phyloP scores from a whole-genome alignment of 2,888 invertebrate genomes.

The Cerastis leucographa region DNA sequence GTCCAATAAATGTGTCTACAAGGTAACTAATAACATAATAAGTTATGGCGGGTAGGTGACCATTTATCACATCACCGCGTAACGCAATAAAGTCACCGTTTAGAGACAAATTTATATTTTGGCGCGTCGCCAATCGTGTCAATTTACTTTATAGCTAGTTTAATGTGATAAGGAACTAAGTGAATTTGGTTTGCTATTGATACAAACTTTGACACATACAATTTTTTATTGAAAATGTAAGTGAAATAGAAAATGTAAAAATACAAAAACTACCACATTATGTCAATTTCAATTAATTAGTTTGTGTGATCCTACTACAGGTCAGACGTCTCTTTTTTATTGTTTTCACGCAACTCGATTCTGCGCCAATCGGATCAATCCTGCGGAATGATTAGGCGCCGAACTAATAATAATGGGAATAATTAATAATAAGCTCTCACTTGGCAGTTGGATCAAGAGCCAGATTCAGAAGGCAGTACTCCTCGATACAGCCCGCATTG shows the following conservation, averaged over 20 bases:
- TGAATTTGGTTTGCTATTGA: constrained; percentile 16
- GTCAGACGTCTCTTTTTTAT: not conserved
- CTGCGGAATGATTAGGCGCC: not conserved
- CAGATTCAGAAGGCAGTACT: too few relatives aligned
- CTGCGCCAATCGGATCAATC: not conserved
- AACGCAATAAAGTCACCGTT: constrained; percentile 58
- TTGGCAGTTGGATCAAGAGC: too few relatives aligned
- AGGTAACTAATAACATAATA: constrained; percentile 42
- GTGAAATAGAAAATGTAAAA: not conserved
- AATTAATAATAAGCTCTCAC: too few relatives aligned
- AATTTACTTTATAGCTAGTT: constrained; percentile 45
- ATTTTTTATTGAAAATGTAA: not conserved
- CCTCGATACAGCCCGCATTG: too few relatives aligned
- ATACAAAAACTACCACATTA: too few relatives aligned
- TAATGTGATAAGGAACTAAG: constrained; percentile 26
- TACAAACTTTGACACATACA: not conserved
- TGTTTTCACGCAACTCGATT: not conserved
- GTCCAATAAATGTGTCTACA: constrained; percentile 19
- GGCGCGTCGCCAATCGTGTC: constrained; percentile 58
- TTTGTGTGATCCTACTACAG: not conserved
- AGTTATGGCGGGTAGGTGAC: constrained; percentile 21
- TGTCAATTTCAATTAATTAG: not conserved
- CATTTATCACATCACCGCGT: constrained; percentile 49
- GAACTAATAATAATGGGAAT: too few relatives aligned
- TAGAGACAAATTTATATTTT: constrained; percentile 59